Base-by-base conservation (phyloP, 2,797 vertebrate species). In the Rhynchotus rufescens region DNA sequence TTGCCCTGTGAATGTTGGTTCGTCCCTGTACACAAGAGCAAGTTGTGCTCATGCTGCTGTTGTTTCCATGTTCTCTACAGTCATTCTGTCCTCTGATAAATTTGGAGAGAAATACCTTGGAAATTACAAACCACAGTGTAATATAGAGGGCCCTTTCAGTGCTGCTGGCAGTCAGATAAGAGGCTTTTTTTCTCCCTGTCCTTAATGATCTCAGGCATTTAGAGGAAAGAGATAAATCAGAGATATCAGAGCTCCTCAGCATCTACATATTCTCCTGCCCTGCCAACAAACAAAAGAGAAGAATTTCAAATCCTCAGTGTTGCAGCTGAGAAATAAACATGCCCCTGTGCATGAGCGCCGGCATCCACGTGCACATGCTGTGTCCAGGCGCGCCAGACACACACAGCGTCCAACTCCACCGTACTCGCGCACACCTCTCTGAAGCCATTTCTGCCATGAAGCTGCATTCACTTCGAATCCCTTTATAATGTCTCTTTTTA, bases 401-500 rank as follows among this genome's bases (percentile, higher is more conserved):
- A 36, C 30, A 45, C 26, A 32, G 64, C 28, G 54, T 12, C 62
- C 52, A 47, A 2, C 38, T 85, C 78, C 44, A 4, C 54, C 15
- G 40, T 16, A 5, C 28, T 32, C 26, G 3, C 21, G n/a, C 4
- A 3, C 15, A 8, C 51, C 4, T 2, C 65, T 60, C 54, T 75
- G 68, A 73, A 65, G 78, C 78, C 60, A 64, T 44, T 44, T 42
- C 64, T 61, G 64, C 67, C 28, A 7, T 89, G 84, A 86, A 94
- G 72, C 6, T 66, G 59, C 30, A 3, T 45, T 92, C 56, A 12
- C 61, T 91, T 54, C 84, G 80, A 69, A 95, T 86, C 74, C 82
- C 40, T 86, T 94, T 75, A 61, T 93, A 92, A 95, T 94, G 92
- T 95, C 73, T 92, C 34, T 84, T 62, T n/a, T 92, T 96, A 95